A percentile compares a stretch with the other conserved stretches of the same genome.
phyloP scores from a whole-genome alignment of 2,113 vertebrate genomes.

The Oenanthe oenanthe region DNA sequence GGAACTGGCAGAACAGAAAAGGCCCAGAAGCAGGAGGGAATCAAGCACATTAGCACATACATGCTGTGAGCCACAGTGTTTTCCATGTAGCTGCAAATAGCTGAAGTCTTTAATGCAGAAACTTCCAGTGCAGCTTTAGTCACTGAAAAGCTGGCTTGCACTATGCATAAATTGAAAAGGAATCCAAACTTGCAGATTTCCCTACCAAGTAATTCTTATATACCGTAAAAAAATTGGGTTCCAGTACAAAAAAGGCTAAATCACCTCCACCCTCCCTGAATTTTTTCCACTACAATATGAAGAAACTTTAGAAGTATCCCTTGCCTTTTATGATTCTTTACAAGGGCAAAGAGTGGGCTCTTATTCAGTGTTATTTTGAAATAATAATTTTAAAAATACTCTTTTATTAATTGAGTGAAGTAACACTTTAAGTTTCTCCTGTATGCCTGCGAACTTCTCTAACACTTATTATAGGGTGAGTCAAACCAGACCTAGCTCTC shows the following conservation, averaged over 20 bases:
- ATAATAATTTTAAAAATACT: neutral
- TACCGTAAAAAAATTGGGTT: neutral
- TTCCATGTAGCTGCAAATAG: neutral
- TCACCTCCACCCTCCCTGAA: fast-evolving
- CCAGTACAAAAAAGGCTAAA: neutral
- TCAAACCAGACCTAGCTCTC: neutral
- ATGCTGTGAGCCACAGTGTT: neutral
- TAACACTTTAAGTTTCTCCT: neutral
- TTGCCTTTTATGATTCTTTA: neutral
- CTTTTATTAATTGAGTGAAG: neutral
- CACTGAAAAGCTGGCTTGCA: neutral
- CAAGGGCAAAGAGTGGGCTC: neutral
- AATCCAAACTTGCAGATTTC: neutral
- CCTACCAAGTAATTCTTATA: neutral
- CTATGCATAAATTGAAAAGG: neutral
- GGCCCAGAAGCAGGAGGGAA: neutral
- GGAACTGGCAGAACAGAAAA: constrained; percentile 25
- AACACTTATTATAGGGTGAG: neutral
- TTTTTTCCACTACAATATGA: neutral
- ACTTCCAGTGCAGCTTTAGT: neutral
- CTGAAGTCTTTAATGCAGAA: neutral
- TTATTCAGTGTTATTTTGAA: neutral
- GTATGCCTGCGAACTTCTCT: neutral
- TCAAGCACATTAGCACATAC: neutral
- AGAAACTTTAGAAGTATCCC: neutral